Conservation (phyloP, 37 sponge, comb jelly and placozoan species). For the Ephydatia muelleri region DNA sequence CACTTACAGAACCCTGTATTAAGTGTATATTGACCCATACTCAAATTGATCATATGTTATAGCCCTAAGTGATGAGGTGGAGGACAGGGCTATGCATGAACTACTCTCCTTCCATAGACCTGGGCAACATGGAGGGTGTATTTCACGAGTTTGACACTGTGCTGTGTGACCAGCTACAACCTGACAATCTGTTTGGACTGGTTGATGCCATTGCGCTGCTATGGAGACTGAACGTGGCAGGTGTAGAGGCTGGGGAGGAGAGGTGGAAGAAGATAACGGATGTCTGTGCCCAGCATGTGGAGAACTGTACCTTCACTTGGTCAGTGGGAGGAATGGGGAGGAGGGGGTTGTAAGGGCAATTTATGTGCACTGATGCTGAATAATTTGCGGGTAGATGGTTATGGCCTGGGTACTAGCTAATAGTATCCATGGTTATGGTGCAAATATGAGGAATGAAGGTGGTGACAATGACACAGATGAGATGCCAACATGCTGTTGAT, state of each 20-base stretch:
- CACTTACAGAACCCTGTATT: no score
- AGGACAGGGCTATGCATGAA: no score
- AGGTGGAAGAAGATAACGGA: slow-evolving; percentile 53
- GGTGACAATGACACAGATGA: no score
- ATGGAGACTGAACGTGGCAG: slow-evolving; percentile 74
- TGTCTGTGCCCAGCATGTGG: slow-evolving; percentile 5
- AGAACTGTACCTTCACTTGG: slow-evolving; percentile 37
- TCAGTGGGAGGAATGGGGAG: slow-evolving; percentile 6
- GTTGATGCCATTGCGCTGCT: slow-evolving; percentile 76
- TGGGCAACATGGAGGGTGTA: slow-evolving; percentile 37
- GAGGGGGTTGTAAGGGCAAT: not conserved
- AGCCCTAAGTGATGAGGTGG: no score
- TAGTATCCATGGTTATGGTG: no score
- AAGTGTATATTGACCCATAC: no score
- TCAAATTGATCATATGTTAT: not conserved
- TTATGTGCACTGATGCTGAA: no score
- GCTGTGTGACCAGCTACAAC: slow-evolving; percentile 7
- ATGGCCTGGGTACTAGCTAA: not conserved
- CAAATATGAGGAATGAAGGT: no score
- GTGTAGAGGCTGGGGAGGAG: slow-evolving; percentile 54
- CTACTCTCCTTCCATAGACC: slow-evolving; percentile 9
- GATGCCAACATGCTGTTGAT: no score
- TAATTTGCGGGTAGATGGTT: no score
- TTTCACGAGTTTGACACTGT: slow-evolving; percentile 61
- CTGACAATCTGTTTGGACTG: slow-evolving; percentile 51